A percentile compares a stretch with the other conserved stretches of the same genome.
Evolutionary conservation across 2,888 invertebrate genomes (phyloP).

Genomic region (Labia minor): DNA sequence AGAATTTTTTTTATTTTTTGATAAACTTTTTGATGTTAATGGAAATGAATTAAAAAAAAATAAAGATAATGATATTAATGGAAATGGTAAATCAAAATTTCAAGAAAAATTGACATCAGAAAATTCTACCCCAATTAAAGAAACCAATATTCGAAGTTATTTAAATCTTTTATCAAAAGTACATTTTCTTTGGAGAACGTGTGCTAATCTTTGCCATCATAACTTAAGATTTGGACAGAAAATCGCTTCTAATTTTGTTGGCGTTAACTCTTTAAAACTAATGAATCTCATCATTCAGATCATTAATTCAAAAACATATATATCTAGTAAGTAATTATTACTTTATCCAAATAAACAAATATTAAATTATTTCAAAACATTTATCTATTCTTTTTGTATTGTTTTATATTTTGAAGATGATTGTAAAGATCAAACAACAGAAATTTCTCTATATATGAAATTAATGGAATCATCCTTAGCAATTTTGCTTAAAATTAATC

Average conservation of each 20-base stretch:
- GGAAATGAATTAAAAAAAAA: conserved; percentile 32
- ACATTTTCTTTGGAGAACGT: conserved; percentile 43
- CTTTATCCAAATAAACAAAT: too few species aligned
- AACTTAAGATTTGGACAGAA: not conserved
- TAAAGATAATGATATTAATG: conserved; percentile 30
- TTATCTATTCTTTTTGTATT: not conserved
- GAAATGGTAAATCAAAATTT: conserved; percentile 34
- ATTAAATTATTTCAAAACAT: too few species aligned
- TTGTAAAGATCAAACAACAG: conserved; percentile 4
- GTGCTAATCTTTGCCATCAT: conserved; percentile 38
- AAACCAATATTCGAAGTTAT: conserved; percentile 25
- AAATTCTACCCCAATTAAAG: conserved; percentile 9
- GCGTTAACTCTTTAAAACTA: not conserved
- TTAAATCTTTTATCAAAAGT: conserved; percentile 38
- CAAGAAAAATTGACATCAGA: conserved; percentile 29
- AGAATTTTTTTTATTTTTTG: not conserved
- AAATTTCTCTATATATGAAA: conserved; percentile 24
- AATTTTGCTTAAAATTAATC: conserved; percentile 5
- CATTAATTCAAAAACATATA: not conserved
- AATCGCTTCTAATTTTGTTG: not conserved
- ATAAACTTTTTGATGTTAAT: conserved; percentile 31
- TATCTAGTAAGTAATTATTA: not conserved
- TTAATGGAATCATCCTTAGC: conserved; percentile 24
- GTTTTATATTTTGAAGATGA: not conserved
- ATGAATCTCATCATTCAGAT: not conserved